These are phyloP conservation scores for Microcebus jonahi DNA, from an alignment of 2,113 vertebrate species.

Conservation along the genomic window DNA sequence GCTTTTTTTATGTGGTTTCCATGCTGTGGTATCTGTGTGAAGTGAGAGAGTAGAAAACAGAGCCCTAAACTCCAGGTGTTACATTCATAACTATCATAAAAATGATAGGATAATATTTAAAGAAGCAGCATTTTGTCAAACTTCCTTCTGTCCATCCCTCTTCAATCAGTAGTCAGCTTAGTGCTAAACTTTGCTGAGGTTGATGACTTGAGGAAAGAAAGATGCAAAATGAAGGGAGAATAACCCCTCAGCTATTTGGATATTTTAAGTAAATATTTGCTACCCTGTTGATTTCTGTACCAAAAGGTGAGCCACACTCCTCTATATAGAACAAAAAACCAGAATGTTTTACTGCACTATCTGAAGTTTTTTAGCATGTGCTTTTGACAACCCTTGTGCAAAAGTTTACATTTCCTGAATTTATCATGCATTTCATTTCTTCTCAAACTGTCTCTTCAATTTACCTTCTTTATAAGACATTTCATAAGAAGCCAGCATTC, in stretches of 20 bases:
- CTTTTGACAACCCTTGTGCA: neutral
- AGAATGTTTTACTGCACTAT: neutral
- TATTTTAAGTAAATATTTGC: neutral
- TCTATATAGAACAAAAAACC: neutral
- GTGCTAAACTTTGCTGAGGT: neutral
- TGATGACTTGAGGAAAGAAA: neutral
- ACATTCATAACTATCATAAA: neutral
- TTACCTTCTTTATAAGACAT: slow-evolving; percentile 10
- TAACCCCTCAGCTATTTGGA: neutral
- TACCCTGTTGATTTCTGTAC: neutral
- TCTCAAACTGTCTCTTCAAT: neutral
- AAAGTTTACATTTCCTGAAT: neutral
- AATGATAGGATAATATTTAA: neutral
- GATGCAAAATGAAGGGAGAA: neutral
- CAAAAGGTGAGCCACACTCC: neutral
- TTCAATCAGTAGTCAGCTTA: neutral
- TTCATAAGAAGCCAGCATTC: neutral
- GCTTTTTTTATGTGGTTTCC: neutral
- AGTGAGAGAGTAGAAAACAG: neutral
- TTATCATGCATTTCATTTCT: neutral
- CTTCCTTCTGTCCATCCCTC: neutral
- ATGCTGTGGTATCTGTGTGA: neutral
- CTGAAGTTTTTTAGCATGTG: neutral
- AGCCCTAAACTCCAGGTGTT: neutral
- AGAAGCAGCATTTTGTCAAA: neutral